phyloP scores from a whole-genome alignment of 2,113 vertebrate genomes.

The Chaetodon auriga region DNA sequence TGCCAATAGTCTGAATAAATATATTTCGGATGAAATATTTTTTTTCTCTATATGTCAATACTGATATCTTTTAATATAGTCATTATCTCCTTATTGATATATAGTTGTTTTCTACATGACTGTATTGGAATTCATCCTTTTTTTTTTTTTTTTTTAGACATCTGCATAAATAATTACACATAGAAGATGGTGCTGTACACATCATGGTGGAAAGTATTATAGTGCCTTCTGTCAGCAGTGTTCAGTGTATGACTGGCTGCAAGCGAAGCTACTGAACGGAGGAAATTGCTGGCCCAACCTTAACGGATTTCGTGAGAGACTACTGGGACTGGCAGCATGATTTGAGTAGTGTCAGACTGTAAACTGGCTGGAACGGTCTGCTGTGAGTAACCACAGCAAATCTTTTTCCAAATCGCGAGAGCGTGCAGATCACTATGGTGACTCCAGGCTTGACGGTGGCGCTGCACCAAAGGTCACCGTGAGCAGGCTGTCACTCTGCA shows the following conservation, averaged over 20 bases:
- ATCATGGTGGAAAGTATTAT: slow-evolving; percentile 73
- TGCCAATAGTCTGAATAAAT: slow-evolving; percentile 79
- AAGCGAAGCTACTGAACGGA: slow-evolving; percentile 63
- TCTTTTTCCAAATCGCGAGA: slow-evolving; percentile 56
- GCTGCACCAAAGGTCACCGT: slow-evolving; percentile 57
- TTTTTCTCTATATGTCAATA: slow-evolving; percentile 71
- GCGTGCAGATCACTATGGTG: slow-evolving; percentile 51
- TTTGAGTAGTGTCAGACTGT: slow-evolving; percentile 60
- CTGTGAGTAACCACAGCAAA: slow-evolving; percentile 61
- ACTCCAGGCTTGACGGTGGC: slow-evolving; percentile 54
- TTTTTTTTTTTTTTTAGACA: slow-evolving; percentile 71
- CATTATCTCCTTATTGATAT: slow-evolving; percentile 78
- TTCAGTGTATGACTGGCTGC: slow-evolving; percentile 58
- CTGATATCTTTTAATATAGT: slow-evolving; percentile 80
- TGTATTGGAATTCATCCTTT: slow-evolving; percentile 73
- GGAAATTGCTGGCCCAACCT: slow-evolving; percentile 53
- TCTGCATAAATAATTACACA: slow-evolving; percentile 85
- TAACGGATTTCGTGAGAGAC: slow-evolving; percentile 37
- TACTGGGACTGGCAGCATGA: slow-evolving; percentile 57
- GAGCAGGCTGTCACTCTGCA: slow-evolving; percentile 48
- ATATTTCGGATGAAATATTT: slow-evolving; percentile 75
- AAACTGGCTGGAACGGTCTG: slow-evolving; percentile 68
- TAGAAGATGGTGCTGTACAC: slow-evolving; percentile 85
- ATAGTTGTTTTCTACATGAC: slow-evolving; percentile 79
- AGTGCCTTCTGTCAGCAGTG: slow-evolving; percentile 62